These are phyloP conservation scores for Eptatretus burgeri DNA, from an alignment of 2,113 vertebrate species.

Conservation along the genomic window DNA sequence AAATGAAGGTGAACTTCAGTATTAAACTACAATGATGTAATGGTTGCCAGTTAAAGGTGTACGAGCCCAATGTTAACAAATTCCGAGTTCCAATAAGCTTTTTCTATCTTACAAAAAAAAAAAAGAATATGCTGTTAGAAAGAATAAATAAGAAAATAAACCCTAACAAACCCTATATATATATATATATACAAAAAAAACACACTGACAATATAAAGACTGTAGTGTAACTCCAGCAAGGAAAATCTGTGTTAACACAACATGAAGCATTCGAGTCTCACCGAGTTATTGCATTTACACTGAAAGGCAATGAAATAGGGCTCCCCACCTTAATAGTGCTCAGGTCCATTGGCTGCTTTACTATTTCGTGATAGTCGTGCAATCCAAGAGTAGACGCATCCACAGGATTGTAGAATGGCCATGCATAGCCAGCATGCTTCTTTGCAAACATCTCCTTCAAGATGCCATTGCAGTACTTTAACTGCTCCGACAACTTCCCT, in stretches of 20 bases:
- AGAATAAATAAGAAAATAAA: no score
- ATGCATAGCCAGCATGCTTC: constrained; percentile 53
- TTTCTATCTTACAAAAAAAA: no score
- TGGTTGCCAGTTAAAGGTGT: no score
- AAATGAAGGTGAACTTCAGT: no score
- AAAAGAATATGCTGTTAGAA: no score
- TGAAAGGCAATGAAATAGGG: no score
- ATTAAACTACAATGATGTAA: no score
- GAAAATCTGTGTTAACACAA: not conserved
- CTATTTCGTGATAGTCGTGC: constrained; percentile 78
- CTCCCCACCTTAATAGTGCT: constrained; percentile 52
- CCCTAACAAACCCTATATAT: no score
- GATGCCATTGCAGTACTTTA: constrained; percentile 50
- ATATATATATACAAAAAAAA: no score
- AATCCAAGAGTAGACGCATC: constrained; percentile 55
- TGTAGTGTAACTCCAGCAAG: not conserved
- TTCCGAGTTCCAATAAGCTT: no score
- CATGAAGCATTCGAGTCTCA: not conserved
- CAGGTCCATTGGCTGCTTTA: constrained; percentile 95
- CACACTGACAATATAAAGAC: not conserved
- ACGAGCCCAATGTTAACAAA: no score
- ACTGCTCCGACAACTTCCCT: constrained; percentile 31
- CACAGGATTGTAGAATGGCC: constrained; percentile 93
- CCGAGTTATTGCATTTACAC: no score
- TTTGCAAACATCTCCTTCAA: constrained; percentile 75